Percentiles rank a stretch among this genome's conserved stretches.
These are phyloP conservation scores for Danionella cerebrum DNA, from an alignment of 2,113 vertebrate species.

Conservation along the genomic window DNA sequence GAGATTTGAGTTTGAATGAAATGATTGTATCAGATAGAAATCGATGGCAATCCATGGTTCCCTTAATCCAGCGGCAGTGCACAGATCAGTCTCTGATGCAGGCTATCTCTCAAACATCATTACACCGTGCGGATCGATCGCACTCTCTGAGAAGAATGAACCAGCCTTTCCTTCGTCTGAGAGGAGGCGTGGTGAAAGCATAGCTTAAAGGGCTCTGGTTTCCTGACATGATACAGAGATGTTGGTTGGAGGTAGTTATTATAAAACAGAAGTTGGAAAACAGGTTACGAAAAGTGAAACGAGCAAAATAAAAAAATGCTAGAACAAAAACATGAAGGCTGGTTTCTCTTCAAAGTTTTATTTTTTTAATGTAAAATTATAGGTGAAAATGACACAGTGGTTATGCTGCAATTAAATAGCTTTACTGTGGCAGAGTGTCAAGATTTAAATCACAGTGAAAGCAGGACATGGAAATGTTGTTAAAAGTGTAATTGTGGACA, in stretches of 20 bases:
- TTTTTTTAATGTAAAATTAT: no score
- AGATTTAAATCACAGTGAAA: no score
- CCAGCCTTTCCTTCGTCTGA: constrained; percentile 47
- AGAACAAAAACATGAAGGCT: not conserved
- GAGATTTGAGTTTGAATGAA: constrained; percentile 68
- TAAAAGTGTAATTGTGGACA: no score
- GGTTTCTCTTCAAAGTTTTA: no score
- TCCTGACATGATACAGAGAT: constrained; percentile 43
- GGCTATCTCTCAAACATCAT: constrained; percentile 69
- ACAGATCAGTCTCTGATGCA: constrained; percentile 59
- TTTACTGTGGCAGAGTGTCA: no score
- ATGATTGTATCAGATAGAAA: constrained; percentile 77
- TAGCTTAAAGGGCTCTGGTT: constrained; percentile 41
- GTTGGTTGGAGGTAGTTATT: constrained; percentile 53
- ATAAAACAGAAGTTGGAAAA: constrained; percentile 9
- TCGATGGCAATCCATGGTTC: constrained; percentile 71
- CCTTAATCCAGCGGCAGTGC: constrained; percentile 64
- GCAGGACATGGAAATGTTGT: no score
- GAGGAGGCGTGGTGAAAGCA: constrained; percentile 31
- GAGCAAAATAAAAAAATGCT: not conserved
- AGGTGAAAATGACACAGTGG: no score
- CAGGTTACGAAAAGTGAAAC: not conserved
- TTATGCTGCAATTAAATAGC: no score
- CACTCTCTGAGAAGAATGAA: constrained; percentile 33
- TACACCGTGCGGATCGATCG: constrained; percentile 59